These are phyloP conservation scores for Danio choprae DNA, from an alignment of 2,797 vertebrate genomes.

Conservation along the genomic window DNA sequence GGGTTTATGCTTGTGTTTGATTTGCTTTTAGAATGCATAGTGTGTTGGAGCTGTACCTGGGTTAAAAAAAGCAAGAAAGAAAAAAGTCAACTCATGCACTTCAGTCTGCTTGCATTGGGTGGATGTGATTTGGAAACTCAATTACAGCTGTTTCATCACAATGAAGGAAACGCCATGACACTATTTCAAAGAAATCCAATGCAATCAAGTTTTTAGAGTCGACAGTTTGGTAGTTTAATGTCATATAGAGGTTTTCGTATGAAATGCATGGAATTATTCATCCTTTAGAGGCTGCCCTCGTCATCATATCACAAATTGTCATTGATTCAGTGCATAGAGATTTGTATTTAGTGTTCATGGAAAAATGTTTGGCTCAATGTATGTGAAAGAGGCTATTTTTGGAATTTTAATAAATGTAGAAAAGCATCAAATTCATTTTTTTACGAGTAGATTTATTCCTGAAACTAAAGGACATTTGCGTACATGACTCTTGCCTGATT, in stretches of 20 bases:
- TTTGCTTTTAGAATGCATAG: conserved; percentile 41
- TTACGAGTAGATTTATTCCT: neutral
- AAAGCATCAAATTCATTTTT: conserved; percentile 5
- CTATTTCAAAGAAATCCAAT: neutral
- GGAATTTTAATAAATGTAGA: conserved; percentile 39
- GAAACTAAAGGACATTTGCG: neutral
- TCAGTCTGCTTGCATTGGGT: conserved; percentile 22
- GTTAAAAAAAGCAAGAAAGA: neutral
- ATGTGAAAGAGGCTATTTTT: conserved; percentile 40
- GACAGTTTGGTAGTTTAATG: conserved; percentile 17
- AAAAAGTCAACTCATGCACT: conserved; percentile 6
- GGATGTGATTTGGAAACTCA: neutral
- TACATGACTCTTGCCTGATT: conserved; percentile 6
- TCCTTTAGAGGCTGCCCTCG: conserved; percentile 3
- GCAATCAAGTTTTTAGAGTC: conserved; percentile 11
- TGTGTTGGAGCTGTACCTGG: conserved; percentile 4
- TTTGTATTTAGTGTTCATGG: conserved; percentile 30
- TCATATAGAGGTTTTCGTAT: conserved; percentile 3
- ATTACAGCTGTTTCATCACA: neutral
- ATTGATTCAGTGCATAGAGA: conserved; percentile 22
- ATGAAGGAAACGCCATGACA: conserved; percentile 15
- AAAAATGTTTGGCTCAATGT: conserved; percentile 19
- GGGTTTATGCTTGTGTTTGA: conserved; percentile 13
- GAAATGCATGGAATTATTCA: conserved; percentile 26
- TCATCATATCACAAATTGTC: conserved; percentile 19